A percentile compares a stretch with the other conserved stretches of the same genome.
These are phyloP conservation scores for Danio aesculapii DNA, from an alignment of 2,797 vertebrate species.

Conservation along the genomic window DNA sequence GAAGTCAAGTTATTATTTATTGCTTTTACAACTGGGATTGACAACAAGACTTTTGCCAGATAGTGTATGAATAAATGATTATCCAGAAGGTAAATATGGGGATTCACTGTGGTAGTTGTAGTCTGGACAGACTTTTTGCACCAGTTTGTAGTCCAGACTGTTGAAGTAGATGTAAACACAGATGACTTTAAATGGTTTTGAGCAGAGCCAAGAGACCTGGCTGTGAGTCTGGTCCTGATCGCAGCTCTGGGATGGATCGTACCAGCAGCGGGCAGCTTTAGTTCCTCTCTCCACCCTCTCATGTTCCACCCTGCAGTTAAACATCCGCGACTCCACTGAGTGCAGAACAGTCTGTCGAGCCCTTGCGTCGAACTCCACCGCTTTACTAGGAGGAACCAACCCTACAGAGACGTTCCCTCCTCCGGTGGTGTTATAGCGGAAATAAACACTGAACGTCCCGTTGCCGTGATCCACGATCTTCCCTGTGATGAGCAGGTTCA, in stretches of 20 bases:
- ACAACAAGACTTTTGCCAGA: too few relatives aligned
- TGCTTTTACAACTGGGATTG: too few relatives aligned
- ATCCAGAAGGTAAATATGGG: conserved; percentile 96
- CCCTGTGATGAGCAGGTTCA: conserved; percentile 96
- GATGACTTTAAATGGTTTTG: conserved; percentile 99
- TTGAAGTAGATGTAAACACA: conserved; percentile 99
- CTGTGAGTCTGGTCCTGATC: conserved; percentile 98
- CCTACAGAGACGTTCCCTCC: conserved; percentile 96
- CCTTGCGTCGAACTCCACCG: conserved; percentile 92
- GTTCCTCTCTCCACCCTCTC: conserved; percentile 98
- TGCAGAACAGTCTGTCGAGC: conserved; percentile 91
- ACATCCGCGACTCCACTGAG: conserved; percentile 97
- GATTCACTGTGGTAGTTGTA: conserved; percentile 99
- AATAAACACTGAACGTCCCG: conserved; percentile 97
- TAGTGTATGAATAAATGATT: conserved; percentile 69
- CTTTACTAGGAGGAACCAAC: conserved; percentile 94
- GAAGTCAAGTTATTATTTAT: too few relatives aligned
- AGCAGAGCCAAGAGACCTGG: conserved; percentile 97
- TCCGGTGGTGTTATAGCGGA: conserved; percentile 96
- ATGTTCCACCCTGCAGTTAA: conserved; percentile 97
- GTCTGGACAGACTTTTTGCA: conserved; percentile 99
- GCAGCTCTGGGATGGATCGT: conserved; percentile 96
- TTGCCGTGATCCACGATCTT: conserved; percentile 99
- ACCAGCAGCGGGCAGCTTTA: conserved; percentile 95
- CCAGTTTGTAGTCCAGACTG: conserved; percentile 99